Percentiles rank a stretch among this genome's conserved stretches.
phyloP scores from a whole-genome alignment of 2,888 invertebrate genomes.

The Tenthredo livida region DNA sequence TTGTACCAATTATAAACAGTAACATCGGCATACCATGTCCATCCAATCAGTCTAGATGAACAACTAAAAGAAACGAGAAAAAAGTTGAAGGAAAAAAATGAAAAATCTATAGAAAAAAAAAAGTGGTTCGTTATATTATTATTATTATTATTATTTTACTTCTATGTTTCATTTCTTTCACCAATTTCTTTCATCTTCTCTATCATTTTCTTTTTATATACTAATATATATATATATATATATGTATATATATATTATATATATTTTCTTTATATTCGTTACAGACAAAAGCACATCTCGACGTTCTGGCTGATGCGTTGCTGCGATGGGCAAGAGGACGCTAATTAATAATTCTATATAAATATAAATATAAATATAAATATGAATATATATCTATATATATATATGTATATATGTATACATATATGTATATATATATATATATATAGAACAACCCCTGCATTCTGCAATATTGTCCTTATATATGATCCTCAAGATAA shows the following conservation, averaged over 20 bases:
- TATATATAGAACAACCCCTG: neutral
- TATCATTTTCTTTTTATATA: too few species aligned
- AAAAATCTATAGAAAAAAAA: neutral
- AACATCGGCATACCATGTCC: neutral
- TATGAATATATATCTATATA: neutral
- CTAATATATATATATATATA: too few species aligned
- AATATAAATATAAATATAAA: conserved; percentile 11
- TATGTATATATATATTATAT: too few species aligned
- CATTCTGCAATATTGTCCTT: neutral
- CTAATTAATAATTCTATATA: conserved; percentile 78
- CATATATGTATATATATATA: neutral
- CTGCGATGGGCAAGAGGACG: conserved; percentile 96
- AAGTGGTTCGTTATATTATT: neutral
- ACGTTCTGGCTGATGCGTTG: conserved; percentile 95
- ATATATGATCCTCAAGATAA: neutral
- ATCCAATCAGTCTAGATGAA: neutral
- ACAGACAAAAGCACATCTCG: conserved; percentile 97
- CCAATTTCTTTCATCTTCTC: neutral
- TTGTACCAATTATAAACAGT: neutral
- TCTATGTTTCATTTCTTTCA: neutral
- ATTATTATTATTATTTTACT: neutral
- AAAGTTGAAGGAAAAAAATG: neutral
- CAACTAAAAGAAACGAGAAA: neutral
- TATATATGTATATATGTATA: neutral
- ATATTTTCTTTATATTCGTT: conserved; percentile 74